A percentile compares a stretch with the other conserved stretches of the same genome.
Conservation (phyloP, 2,888 invertebrate genomes). For the Tetropium fuscum region DNA sequence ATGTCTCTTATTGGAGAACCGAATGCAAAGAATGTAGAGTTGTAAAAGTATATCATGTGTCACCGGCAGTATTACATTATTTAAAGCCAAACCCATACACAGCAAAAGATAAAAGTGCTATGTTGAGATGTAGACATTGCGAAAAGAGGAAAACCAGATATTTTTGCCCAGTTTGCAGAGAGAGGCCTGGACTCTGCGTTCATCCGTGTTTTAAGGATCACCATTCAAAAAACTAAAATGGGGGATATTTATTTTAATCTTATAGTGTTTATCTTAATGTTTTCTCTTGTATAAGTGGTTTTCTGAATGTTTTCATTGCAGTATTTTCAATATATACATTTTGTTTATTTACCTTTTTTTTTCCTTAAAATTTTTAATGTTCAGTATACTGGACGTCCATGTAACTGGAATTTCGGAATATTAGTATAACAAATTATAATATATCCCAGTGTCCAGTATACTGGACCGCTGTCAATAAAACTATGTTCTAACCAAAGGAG, state of each 20-base stretch:
- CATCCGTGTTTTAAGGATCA: background rate
- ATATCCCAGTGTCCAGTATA: slow-evolving; percentile 7
- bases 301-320: background rate
- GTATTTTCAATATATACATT: background rate
- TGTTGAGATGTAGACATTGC: slow-evolving; percentile 10
- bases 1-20: no score
- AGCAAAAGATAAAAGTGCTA: slow-evolving; percentile 10
- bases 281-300: no score
- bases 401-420: slow-evolving; percentile 2
- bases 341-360: background rate
- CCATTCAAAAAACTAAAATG: background rate
- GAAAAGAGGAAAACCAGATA: slow-evolving; percentile 2
- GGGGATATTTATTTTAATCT: no score
- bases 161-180: slow-evolving; percentile 4
- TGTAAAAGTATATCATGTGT: no score
- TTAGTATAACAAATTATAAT: background rate
- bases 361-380: no score
- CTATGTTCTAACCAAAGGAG: no score
- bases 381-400: no score
- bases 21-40: no score
- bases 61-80: background rate
- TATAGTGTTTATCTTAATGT: no score
- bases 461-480: slow-evolving; percentile 1
- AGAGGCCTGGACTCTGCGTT: background rate
- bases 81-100: background rate